A percentile compares a stretch with the other conserved stretches of the same genome.
Conservation (phyloP, 1,140 invertebrate genomes). For the Drosophila miranda region DNA sequence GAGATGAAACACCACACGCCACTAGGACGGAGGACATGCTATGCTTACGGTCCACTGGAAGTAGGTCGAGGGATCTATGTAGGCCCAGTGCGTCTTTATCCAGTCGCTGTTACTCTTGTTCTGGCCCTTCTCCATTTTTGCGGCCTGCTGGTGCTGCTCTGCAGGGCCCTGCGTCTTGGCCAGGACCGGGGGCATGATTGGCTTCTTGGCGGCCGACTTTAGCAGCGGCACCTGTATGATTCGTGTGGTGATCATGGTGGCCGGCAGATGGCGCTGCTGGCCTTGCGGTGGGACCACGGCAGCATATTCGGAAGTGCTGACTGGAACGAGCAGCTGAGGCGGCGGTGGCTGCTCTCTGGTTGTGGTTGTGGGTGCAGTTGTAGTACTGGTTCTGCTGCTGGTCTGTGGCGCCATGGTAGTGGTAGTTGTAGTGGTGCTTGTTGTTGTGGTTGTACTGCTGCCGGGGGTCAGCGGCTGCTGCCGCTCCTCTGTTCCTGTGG, state of each 20-base stretch:
- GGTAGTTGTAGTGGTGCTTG: conserved; percentile 30
- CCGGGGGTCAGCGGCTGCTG: background rate
- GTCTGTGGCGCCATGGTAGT: conserved; percentile 10
- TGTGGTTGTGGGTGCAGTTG: conserved; percentile 9
- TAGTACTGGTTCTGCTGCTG: conserved; percentile 1
- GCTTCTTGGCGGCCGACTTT: conserved; percentile 76
- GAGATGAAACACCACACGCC: conserved; percentile 4
- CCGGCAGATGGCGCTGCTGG: conserved; percentile 23
- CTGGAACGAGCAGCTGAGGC: background rate
- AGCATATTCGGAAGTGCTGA: conserved; percentile 14
- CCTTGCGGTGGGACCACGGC: conserved; percentile 20
- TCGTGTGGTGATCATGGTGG: conserved; percentile 68
- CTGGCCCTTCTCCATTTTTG: conserved; percentile 15
- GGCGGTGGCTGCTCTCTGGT: conserved; percentile 7
- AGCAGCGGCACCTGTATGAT: conserved; percentile 78
- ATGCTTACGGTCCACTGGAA: conserved; percentile 86
- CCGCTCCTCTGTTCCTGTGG: background rate
- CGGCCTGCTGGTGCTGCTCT: conserved; percentile 2
- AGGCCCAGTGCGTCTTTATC: conserved; percentile 84
- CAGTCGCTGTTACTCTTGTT: conserved; percentile 66
- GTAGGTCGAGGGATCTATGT: conserved; percentile 85
- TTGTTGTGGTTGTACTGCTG: conserved; percentile 19
- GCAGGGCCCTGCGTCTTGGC: conserved; percentile 64
- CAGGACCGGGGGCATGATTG: conserved; percentile 77
- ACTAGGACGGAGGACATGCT: background rate